phyloP scores from a whole-genome alignment of 2,797 vertebrate genomes.

The Dendrocincla tyrannina region DNA sequence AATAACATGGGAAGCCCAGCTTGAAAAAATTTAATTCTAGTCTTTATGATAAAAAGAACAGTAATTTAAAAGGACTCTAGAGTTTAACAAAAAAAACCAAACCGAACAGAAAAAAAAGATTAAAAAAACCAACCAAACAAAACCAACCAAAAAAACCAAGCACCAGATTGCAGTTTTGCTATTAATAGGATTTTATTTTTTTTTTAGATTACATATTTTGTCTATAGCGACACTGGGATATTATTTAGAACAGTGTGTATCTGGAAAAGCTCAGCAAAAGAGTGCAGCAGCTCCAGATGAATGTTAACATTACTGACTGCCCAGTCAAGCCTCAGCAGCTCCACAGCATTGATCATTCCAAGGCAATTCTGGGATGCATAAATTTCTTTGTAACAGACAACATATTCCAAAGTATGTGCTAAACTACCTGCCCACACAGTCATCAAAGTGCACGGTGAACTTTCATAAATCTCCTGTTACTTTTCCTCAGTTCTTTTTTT shows the following conservation, averaged over 20 bases:
- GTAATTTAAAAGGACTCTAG: neutral
- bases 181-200: neutral
- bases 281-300: neutral
- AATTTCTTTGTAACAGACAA: neutral
- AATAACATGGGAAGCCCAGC: neutral
- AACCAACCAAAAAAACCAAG: no score
- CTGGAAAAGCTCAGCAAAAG: neutral
- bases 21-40: neutral
- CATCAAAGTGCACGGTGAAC: neutral
- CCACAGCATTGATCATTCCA: neutral
- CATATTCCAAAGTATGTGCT: neutral
- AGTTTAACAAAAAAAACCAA: neutral
- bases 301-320: neutral
- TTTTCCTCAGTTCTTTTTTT: neutral
- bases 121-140: no score
- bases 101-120: neutral
- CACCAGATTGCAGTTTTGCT: neutral
- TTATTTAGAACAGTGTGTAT: neutral
- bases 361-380: neutral
- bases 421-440: constrained; percentile 16
- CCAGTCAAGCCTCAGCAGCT: neutral
- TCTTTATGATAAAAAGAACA: neutral
- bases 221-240: neutral
- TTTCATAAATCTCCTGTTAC: constrained; percentile 33
- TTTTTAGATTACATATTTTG: neutral